Evolutionary conservation across 2,888 invertebrate species (phyloP).

Genomic region (Melangyna quadrimaculata): DNA sequence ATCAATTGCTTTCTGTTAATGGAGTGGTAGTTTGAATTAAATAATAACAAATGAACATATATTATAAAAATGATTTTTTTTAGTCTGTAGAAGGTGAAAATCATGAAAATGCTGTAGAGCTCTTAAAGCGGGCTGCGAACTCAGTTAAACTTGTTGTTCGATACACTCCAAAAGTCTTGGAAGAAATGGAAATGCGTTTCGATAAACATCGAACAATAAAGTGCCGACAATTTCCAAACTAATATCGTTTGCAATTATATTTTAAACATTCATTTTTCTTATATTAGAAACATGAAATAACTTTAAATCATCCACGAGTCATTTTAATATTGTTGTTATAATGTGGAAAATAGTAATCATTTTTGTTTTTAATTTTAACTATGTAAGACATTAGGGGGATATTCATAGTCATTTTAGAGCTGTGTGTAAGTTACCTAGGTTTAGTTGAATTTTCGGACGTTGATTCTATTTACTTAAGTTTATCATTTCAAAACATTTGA

Average conservation of each 20-base stretch:
- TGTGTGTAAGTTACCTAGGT: too few relatives aligned
- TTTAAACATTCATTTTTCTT: not conserved
- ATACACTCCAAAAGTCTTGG: conserved; percentile 99
- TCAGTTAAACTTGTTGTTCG: conserved; percentile 98
- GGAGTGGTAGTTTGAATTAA: conserved; percentile 89
- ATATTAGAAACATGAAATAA: not conserved
- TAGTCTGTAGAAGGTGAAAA: conserved; percentile 96
- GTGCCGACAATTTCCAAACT: conserved; percentile 83
- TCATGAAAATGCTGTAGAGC: conserved; percentile 99
- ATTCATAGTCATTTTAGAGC: too few relatives aligned
- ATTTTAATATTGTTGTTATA: not conserved
- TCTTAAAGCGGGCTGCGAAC: conserved; percentile 97
- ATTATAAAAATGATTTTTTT: not conserved
- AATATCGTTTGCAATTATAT: conserved; percentile 10
- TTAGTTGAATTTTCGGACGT: too few relatives aligned
- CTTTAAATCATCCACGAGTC: not conserved
- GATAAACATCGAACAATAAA: conserved; percentile 96
- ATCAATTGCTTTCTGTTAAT: conserved; percentile 98
- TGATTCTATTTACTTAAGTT: too few relatives aligned
- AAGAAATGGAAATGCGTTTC: conserved; percentile 99
- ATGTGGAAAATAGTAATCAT: too few relatives aligned
- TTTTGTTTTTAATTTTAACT: too few relatives aligned
- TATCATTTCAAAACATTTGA: too few relatives aligned
- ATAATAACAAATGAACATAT: not conserved
- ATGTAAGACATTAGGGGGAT: too few relatives aligned